Conservation (phyloP, 2,113 vertebrate genomes). For the Tachycineta bicolor region DNA sequence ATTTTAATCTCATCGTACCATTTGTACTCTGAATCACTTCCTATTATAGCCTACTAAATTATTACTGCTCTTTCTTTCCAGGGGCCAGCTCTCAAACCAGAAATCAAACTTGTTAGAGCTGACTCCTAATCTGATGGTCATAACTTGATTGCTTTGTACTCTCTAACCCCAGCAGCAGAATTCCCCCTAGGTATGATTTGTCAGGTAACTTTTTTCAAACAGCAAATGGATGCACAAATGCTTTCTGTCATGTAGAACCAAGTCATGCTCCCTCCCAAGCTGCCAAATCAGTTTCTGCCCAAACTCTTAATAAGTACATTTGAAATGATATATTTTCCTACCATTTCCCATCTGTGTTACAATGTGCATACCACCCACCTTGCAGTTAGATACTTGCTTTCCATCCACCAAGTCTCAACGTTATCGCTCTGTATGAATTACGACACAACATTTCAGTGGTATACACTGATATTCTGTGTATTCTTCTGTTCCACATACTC, state of each 20-base stretch:
- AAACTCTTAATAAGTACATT: neutral
- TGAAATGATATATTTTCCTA: neutral
- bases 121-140: neutral
- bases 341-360: neutral
- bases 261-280: neutral
- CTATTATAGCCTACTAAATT: neutral
- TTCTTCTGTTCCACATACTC: neutral
- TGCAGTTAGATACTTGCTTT: neutral
- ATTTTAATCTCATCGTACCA: neutral
- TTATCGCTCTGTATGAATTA: neutral
- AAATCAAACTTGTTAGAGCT: neutral
- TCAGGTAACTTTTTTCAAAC: neutral
- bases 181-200: neutral
- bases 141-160: neutral
- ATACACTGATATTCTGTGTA: neutral
- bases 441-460: neutral
- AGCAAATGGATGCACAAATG: neutral
- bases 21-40: constrained; percentile 1
- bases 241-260: neutral
- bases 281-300: neutral
- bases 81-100: neutral
- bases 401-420: neutral
- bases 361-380: too few species aligned
- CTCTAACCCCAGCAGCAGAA: neutral
- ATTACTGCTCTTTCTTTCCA: neutral